phyloP scores from a whole-genome alignment of 2,797 vertebrate species.

The Falco rusticolus region DNA sequence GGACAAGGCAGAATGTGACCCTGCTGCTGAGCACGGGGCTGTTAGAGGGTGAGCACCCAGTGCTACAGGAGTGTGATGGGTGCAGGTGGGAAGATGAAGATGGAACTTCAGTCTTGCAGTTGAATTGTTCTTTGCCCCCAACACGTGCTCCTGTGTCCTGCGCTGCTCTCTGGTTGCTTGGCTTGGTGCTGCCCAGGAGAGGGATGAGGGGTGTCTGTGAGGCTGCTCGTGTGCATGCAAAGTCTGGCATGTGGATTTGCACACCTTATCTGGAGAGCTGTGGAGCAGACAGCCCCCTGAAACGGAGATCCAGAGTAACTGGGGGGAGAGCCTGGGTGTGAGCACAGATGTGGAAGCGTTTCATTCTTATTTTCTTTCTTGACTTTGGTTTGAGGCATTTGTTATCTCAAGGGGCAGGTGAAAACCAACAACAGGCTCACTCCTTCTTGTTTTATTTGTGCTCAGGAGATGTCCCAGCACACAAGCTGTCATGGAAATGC shows the following conservation, averaged over 20 bases:
- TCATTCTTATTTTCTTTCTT: background rate
- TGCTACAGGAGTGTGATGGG: background rate
- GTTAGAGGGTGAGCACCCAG: background rate
- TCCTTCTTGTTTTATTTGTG: background rate
- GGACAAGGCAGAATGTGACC: background rate
- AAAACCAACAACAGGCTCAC: background rate
- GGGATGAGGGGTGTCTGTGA: fast-evolving
- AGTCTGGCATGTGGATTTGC: background rate
- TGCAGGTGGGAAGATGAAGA: background rate
- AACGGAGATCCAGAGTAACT: background rate
- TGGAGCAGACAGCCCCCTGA: background rate
- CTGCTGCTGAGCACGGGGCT: background rate
- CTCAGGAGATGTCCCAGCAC: background rate
- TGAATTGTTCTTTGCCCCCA: background rate
- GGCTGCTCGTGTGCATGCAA: background rate
- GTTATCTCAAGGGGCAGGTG: background rate
- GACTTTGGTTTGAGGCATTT: background rate
- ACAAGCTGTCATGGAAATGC: background rate
- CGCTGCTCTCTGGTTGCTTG: fast-evolving
- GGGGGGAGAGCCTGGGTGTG: background rate
- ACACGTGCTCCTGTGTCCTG: fast-evolving
- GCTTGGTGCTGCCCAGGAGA: background rate
- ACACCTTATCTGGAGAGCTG: background rate
- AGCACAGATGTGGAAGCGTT: background rate
- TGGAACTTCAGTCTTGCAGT: fast-evolving